phyloP scores from a whole-genome alignment of 2,888 invertebrate genomes.

The Tenthredo scrophulariae region DNA sequence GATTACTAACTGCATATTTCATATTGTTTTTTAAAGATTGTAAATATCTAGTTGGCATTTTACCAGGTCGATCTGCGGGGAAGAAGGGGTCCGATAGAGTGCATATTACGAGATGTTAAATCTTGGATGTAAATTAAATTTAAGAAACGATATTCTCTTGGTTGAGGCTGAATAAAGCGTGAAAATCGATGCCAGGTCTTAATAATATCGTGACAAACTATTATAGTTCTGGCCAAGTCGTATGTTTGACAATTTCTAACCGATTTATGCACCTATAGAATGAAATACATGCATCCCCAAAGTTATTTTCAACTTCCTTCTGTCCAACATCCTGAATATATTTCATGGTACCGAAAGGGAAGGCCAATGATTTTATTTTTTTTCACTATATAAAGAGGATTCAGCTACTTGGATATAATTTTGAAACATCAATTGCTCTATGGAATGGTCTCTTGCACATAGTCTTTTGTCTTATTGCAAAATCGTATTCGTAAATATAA shows the following conservation, averaged over 20 bases:
- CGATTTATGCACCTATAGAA: neutral
- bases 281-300: neutral
- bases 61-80: neutral
- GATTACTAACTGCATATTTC: neutral
- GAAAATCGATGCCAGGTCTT: slow-evolving; percentile 18
- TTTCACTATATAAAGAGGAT: neutral
- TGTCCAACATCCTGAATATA: neutral
- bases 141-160: neutral
- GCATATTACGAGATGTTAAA: neutral
- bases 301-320: neutral
- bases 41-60: slow-evolving; percentile 2
- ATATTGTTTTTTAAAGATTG: neutral
- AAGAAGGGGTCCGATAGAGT: neutral
- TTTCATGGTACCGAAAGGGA: neutral
- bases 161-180: neutral
- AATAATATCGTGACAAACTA: slow-evolving; percentile 12
- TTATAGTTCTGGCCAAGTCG: neutral
- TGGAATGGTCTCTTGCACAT: no score
- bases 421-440: neutral
- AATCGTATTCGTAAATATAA: neutral
- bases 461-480: neutral
- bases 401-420: neutral
- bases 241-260: neutral
- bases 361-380: neutral
- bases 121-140: neutral